Evolutionary conservation across 2,113 vertebrate species (phyloP).

Genomic region (Cebus imitator): DNA sequence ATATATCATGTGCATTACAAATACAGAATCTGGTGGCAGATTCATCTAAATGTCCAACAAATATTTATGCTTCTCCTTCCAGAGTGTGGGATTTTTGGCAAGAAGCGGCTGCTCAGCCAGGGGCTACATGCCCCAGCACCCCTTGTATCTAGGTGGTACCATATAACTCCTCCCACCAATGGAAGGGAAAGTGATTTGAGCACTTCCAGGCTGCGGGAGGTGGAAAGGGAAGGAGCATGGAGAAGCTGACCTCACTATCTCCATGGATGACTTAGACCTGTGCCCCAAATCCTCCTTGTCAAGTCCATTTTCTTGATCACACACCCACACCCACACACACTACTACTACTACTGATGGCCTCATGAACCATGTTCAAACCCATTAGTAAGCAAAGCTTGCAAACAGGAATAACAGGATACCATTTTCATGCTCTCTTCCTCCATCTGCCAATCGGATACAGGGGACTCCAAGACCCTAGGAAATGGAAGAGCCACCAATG

Average conservation of each 20-base stretch:
- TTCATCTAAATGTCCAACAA: not conserved
- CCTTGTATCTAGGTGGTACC: not conserved
- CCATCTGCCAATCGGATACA: not conserved
- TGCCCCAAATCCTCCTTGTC: no score
- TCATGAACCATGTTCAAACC: not conserved
- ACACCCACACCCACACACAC: not conserved
- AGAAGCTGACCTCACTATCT: no score
- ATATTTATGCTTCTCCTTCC: not conserved
- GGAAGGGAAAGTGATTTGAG: not conserved
- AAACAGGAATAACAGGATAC: not conserved
- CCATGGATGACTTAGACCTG: no score
- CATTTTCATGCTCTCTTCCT: not conserved
- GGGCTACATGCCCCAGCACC: conserved; percentile 51
- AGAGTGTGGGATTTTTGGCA: not conserved
- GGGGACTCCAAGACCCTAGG: not conserved
- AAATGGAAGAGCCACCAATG: not conserved
- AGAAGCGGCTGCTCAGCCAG: not conserved
- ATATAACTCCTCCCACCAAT: not conserved
- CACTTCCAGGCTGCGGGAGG: not conserved
- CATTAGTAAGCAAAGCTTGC: not conserved
- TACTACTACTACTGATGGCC: not conserved
- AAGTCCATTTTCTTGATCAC: no score
- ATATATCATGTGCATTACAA: not conserved
- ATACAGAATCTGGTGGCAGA: not conserved
- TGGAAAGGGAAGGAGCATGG: not conserved